phyloP scores from a whole-genome alignment of 2,888 invertebrate species.

The Noctuana brunneofusca region DNA sequence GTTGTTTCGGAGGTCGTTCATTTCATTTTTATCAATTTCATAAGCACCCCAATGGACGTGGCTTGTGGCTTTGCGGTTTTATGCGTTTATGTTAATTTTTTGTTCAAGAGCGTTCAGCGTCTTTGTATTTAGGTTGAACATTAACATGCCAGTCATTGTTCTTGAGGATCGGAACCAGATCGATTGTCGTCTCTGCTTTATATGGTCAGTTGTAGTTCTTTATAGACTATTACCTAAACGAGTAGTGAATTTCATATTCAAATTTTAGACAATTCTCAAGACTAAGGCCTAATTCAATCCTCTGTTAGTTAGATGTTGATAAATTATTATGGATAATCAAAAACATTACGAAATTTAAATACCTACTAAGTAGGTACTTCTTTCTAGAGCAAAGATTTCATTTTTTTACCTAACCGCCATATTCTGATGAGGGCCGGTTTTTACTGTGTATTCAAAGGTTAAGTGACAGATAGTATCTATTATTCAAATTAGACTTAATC shows the following conservation, averaged over 20 bases:
- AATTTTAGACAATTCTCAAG: no score
- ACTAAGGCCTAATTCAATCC: no score
- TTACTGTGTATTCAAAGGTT: no score
- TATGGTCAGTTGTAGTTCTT: not conserved
- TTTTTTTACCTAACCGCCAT: no score
- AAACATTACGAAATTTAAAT: no score
- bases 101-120: constrained; percentile 31
- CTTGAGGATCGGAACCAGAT: not conserved
- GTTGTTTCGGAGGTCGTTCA: constrained; percentile 25
- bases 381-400: no score
- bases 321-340: no score
- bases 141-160: constrained; percentile 18
- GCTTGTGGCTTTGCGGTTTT: constrained; percentile 38
- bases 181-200: not conserved
- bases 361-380: no score
- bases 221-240: not conserved
- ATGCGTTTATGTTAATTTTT: constrained; percentile 34
- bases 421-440: no score
- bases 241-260: not conserved
- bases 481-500: no score
- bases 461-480: no score
- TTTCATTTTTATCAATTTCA: constrained; percentile 37
- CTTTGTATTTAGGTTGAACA: constrained; percentile 25
- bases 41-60: constrained; percentile 35
- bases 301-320: no score